These are phyloP conservation scores for Ceyx erithaca DNA, from an alignment of 2,797 vertebrate species.

Conservation along the genomic window DNA sequence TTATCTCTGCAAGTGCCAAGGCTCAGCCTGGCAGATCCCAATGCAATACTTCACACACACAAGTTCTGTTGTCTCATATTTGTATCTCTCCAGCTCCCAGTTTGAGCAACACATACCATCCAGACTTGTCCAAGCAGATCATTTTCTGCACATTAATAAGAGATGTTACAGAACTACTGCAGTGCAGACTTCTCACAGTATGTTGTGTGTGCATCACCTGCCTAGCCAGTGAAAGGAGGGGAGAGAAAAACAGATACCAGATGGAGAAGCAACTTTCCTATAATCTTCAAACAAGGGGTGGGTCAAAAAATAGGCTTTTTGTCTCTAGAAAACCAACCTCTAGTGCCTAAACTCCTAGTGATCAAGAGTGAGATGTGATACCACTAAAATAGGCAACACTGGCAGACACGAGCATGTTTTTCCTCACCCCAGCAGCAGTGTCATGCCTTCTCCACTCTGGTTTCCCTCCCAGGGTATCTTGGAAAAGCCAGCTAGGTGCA, in stretches of 20 bases:
- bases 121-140: background rate
- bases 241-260: background rate
- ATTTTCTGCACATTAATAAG: background rate
- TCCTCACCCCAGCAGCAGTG: background rate
- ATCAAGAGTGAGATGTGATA: background rate
- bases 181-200: background rate
- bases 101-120: background rate
- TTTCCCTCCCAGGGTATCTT: background rate
- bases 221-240: background rate
- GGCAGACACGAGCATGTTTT: background rate
- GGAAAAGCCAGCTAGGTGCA: background rate
- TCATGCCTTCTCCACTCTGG: background rate
- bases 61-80: background rate
- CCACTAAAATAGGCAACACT: background rate
- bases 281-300: background rate
- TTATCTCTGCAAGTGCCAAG: slow-evolving; percentile 29
- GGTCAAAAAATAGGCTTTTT: background rate
- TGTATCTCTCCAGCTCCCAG: background rate
- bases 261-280: background rate
- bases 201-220: background rate
- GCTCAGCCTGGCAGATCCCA: background rate
- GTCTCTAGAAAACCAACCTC: background rate
- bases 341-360: background rate
- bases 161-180: background rate
- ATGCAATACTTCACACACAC: background rate